Conservation (phyloP, 2,888 invertebrate species). For the Papilio demoleus region DNA sequence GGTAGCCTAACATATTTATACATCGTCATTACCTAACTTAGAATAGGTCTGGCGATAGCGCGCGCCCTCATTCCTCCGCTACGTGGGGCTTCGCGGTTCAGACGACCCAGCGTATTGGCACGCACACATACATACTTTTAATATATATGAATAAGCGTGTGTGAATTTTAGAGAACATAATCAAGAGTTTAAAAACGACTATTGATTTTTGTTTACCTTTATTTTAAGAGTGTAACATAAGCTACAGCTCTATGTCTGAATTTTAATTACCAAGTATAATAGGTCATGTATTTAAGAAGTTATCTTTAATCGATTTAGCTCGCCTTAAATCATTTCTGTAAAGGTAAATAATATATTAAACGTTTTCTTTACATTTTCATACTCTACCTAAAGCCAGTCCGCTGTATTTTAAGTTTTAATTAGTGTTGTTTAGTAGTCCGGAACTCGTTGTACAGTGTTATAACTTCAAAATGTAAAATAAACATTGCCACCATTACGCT, state of each 20-base stretch:
- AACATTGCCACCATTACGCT: conserved; percentile 22
- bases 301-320: not conserved
- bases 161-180: conserved; percentile 17
- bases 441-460: conserved; percentile 14
- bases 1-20: conserved; percentile 35
- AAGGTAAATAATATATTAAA: not conserved
- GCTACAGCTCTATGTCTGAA: not conserved
- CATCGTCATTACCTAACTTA: conserved; percentile 38
- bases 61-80: conserved; percentile 62
- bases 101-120: conserved; percentile 43
- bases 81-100: conserved; percentile 63
- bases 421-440: conserved; percentile 17
- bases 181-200: conserved; percentile 24
- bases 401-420: conserved; percentile 32
- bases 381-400: not conserved
- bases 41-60: conserved; percentile 51
- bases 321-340: not conserved
- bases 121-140: conserved; percentile 9
- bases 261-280: not conserved
- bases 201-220: too few relatives aligned
- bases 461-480: conserved; percentile 26
- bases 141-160: not conserved
- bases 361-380: not conserved
- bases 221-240: too few relatives aligned
- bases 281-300: not conserved